phyloP scores from a whole-genome alignment of 92 coral and sea anemone species.

The Epizoanthus illoricatus region DNA sequence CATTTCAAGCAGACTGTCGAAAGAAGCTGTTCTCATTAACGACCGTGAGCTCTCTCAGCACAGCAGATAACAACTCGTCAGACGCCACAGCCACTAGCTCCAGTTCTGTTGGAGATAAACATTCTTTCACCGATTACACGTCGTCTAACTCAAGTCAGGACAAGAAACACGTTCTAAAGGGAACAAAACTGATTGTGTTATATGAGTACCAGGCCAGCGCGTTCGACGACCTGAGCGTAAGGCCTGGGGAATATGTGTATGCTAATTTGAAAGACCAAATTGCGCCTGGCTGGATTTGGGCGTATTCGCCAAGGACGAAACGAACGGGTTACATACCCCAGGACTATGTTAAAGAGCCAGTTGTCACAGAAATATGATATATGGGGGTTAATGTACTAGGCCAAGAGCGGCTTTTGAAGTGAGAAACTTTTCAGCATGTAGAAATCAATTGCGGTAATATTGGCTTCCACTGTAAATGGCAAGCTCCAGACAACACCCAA shows the following conservation, averaged over 20 bases:
- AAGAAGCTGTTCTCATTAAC: conserved; percentile 40
- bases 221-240: conserved; percentile 73
- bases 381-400: too few relatives aligned
- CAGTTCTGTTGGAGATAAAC: conserved; percentile 56
- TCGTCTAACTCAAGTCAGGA: conserved; percentile 66
- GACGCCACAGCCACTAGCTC: conserved; percentile 74
- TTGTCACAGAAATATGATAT: conserved; percentile 78
- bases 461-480: too few relatives aligned
- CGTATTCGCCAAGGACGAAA: conserved; percentile 76
- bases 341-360: conserved; percentile 76
- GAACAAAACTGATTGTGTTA: conserved; percentile 69
- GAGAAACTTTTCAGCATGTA: too few relatives aligned
- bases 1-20: conserved; percentile 43
- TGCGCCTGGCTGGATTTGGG: conserved; percentile 86
- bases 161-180: conserved; percentile 64
- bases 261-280: conserved; percentile 88
- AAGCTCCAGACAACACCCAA: too few relatives aligned
- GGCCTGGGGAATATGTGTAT: conserved; percentile 85
- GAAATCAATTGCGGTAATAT: too few relatives aligned
- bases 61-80: conserved; percentile 53
- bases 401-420: too few relatives aligned
- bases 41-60: conserved; percentile 30
- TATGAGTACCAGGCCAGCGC: conserved; percentile 74
- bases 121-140: conserved; percentile 61
- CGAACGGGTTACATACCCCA: conserved; percentile 86